Base-by-base conservation (phyloP, 2,113 vertebrate genomes). In the Xiphophorus maculatus region DNA sequence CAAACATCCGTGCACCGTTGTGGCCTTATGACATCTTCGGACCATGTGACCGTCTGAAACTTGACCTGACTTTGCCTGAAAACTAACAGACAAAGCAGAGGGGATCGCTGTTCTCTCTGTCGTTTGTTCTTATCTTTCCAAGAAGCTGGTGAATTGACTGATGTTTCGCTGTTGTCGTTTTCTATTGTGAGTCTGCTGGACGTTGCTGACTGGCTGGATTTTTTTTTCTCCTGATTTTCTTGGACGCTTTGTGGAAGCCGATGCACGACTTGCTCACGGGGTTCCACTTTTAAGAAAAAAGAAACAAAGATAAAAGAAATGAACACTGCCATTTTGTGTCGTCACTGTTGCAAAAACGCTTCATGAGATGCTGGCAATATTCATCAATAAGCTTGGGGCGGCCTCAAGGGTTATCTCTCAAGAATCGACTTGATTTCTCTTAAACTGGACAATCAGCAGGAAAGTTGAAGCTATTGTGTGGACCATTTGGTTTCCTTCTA, bases 1-100 rank as follows among this genome's bases (percentile, higher is more conserved):
- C 87, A 98, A 96, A 93, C 98, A 99, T 93, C 97, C 97, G 80
- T 99, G 98, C 94, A 97, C 97, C 90, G 93, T 95, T 25, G 97
- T 99, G 94, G 96, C 98, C 97, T 98, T 99, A 96, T 99, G 96
- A 99, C 96, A 88, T n/a, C 81, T 64, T 60, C 68, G 4, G 73
- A 88, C 73, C 68, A 73, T 75, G 89, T 86, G 89, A 89, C 71
- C 35, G 73, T 65, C 64, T 72, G 40, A 12, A 87, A 82, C 83
- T 75, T 90, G 79, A 90, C 95, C 84, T 92, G 82, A 90, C 83
- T 90, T 82, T 90, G 86, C 90, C 89, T 88, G 81, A 87, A 37
- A 88, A 84, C 79, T 44, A 73, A 74, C 84, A 79, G 83, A 88
- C 82, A 61, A 71, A 74, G 70, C 82, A 44, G 69, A 74, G 69